A percentile compares a stretch with the other conserved stretches of the same genome.
These are phyloP conservation scores for Macropus fuliginosus DNA, from an alignment of 2,797 vertebrate genomes.

Conservation along the genomic window DNA sequence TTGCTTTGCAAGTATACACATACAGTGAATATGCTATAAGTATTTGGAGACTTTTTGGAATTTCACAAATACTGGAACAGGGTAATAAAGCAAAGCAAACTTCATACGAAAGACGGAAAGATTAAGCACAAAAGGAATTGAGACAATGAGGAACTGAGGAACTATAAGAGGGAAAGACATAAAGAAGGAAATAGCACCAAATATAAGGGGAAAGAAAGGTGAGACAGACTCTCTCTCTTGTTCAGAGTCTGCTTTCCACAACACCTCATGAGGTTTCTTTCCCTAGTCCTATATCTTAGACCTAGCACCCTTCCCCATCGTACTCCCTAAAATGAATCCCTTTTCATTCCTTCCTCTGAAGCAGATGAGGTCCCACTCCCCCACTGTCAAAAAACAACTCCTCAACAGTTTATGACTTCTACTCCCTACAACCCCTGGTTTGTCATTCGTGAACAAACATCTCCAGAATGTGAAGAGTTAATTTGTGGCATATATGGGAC, in stretches of 20 bases:
- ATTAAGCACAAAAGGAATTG: conserved; percentile 1
- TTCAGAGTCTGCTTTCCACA: not conserved
- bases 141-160: not conserved
- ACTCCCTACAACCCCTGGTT: not conserved
- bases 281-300: not conserved
- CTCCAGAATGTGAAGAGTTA: not conserved
- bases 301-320: not conserved
- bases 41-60: conserved; percentile 44
- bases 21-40: conserved; percentile 15
- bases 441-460: not conserved
- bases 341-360: not conserved
- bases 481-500: not conserved
- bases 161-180: not conserved
- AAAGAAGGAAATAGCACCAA: not conserved
- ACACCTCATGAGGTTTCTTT: not conserved
- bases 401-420: not conserved
- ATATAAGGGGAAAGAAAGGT: not conserved
- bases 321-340: not conserved
- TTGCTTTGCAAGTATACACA: conserved; percentile 47
- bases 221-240: not conserved
- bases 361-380: not conserved
- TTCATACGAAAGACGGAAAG: conserved; percentile 49
- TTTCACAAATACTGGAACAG: conserved; percentile 26
- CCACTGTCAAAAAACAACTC: not conserved
- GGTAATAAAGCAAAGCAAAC: conserved; percentile 46